phyloP scores from a whole-genome alignment of 2,113 vertebrate species.

The Clinocottus analis region DNA sequence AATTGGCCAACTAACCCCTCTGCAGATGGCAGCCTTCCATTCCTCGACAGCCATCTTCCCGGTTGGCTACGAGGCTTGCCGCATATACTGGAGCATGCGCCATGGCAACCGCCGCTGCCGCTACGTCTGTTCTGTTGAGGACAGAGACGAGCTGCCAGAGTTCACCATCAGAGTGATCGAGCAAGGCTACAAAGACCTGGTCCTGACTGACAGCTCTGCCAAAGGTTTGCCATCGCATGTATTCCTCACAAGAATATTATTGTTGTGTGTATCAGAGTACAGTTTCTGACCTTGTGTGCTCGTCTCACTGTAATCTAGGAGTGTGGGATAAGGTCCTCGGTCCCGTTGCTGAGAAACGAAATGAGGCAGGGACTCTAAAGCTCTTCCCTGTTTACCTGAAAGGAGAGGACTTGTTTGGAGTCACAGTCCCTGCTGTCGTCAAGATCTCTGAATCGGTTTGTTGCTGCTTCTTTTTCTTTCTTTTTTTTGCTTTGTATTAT shows the following conservation, averaged over 20 bases:
- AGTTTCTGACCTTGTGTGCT: conserved; percentile 7
- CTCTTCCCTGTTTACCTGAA: conserved; percentile 94
- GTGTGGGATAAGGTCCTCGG: conserved; percentile 97
- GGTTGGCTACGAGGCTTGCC: conserved; percentile 93
- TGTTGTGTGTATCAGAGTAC: neutral
- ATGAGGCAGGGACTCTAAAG: conserved; percentile 91
- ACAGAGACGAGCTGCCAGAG: conserved; percentile 86
- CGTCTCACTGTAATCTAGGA: conserved; percentile 79
- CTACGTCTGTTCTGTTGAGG: conserved; percentile 94
- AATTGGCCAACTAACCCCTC: conserved; percentile 92
- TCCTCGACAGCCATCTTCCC: conserved; percentile 92
- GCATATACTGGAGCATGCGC: conserved; percentile 97
- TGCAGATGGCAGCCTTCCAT: conserved; percentile 94
- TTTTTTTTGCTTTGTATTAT: no score
- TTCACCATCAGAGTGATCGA: conserved; percentile 92
- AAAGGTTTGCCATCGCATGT: conserved; percentile 85
- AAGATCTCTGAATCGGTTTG: conserved; percentile 97
- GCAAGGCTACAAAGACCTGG: conserved; percentile 92
- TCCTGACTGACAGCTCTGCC: conserved; percentile 88
- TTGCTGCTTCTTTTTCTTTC: conserved; percentile 30
- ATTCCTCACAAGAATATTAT: neutral
- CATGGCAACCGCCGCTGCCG: conserved; percentile 93
- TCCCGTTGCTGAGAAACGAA: conserved; percentile 91
- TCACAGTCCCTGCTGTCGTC: conserved; percentile 92
- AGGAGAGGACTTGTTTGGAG: conserved; percentile 96